Conservation (phyloP, 2,113 vertebrate species). For the Puma concolor region DNA sequence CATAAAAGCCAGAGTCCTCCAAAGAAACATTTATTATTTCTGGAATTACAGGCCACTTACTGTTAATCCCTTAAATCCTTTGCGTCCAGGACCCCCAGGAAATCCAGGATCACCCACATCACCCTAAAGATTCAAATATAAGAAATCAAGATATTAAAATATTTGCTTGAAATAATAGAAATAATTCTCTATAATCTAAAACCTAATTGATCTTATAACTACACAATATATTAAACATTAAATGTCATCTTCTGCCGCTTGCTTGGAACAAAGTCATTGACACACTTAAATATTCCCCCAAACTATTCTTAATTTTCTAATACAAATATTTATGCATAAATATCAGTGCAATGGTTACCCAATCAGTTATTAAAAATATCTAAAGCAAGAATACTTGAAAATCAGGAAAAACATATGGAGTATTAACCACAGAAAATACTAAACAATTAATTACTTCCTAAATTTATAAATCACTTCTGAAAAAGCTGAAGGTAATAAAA, state of each 20-base stretch:
- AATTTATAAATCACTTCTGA: neutral
- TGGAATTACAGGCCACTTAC: slow-evolving; percentile 55
- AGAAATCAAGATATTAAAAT: slow-evolving; percentile 39
- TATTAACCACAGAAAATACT: neutral
- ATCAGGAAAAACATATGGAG: neutral
- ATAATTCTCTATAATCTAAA: neutral
- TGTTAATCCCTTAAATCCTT: slow-evolving; percentile 72
- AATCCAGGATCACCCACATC: slow-evolving; percentile 64
- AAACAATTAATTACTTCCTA: slow-evolving; percentile 18
- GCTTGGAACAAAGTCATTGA: neutral
- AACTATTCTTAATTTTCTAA: slow-evolving; percentile 33
- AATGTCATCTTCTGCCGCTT: neutral
- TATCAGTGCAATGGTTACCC: neutral
- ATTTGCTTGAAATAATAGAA: neutral
- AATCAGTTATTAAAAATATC: slow-evolving; percentile 5
- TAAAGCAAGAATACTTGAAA: slow-evolving; percentile 13
- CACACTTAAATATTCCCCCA: neutral
- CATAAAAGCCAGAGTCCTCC: neutral
- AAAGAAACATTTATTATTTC: neutral
- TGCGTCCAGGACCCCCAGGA: slow-evolving; percentile 64
- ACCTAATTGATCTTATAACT: neutral
- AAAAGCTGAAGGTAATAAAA: slow-evolving; percentile 40
- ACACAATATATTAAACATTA: neutral
- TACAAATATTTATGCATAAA: neutral
- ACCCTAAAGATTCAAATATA: slow-evolving; percentile 66